Base-by-base conservation (phyloP, 2,113 vertebrate genomes). In the Orycteropus afer region DNA sequence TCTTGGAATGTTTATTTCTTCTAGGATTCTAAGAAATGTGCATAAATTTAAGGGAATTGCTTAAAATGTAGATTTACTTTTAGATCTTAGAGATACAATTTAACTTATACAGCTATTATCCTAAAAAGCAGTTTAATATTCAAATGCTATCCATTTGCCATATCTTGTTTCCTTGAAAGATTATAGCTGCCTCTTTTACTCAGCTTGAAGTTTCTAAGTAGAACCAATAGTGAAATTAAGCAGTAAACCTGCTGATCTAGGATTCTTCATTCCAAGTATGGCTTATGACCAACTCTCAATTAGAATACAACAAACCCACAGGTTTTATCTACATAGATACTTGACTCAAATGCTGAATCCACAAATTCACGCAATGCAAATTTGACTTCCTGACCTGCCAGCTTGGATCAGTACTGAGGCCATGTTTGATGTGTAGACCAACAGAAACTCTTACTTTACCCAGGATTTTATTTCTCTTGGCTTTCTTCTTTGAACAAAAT, bases 1-100 rank as follows among this genome's bases (percentile, higher is more conserved):
- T 93, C 91, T 74, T 32, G 11, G 71, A 83, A 63, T 74, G 7
- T 84, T 95, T 92, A 82, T 73, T 94, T 96, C 63, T 77, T 32
- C 55, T 67, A 13, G 76, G 76, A 93, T 87, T 88, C 55, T 87
- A 12, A 95, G 47, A 81, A 12, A 55, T 78, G 18, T 45, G 23
- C 47, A 69, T 47, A 59, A 47, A 84, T 53, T 80, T 63, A 80
- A 93, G 78, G 13, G 49, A 91, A 86, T n/a, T 55, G 51, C n/a
- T 91, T 95, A 51, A 87, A 84, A 95, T 55, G 77, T 77, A 71
- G 45, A 85, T 45, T 94, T 77, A 76, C 7, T 81, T 27, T 85
- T 49, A 59, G 32, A 34, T 7, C 23, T 94, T 71, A n/a, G 18
- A 61, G 22, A 9, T 88, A 5, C 71, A n/a, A 55, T 78, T 92